These are phyloP conservation scores for Eumerus sabulonum DNA, from an alignment of 2,888 invertebrate genomes.

Conservation along the genomic window DNA sequence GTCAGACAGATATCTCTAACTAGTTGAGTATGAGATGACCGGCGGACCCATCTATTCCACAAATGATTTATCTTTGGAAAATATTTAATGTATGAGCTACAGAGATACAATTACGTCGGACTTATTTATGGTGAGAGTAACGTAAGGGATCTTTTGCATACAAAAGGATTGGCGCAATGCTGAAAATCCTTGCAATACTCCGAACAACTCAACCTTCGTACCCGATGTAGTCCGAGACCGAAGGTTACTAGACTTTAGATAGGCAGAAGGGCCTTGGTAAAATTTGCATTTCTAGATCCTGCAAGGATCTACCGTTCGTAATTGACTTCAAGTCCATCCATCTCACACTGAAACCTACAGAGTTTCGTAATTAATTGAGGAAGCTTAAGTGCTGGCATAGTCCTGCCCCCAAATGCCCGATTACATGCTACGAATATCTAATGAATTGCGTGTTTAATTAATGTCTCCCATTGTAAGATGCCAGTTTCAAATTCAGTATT, in stretches of 20 bases:
- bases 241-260: background rate
- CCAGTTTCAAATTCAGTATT: slow-evolving; percentile 1
- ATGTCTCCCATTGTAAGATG: slow-evolving; percentile 76
- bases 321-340: slow-evolving; percentile 68
- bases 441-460: slow-evolving; percentile 89
- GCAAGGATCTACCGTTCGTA: slow-evolving; percentile 56
- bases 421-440: slow-evolving; percentile 78
- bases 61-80: slow-evolving; percentile 67
- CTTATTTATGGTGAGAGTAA: slow-evolving; percentile 40
- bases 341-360: slow-evolving; percentile 25
- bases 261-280: slow-evolving; percentile 35
- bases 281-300: slow-evolving; percentile 54
- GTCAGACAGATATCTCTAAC: slow-evolving; percentile 35
- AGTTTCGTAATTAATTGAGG: slow-evolving; percentile 71
- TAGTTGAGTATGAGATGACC: no score
- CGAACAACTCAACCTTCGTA: slow-evolving; percentile 11
- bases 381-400: slow-evolving; percentile 66
- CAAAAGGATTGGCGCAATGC: slow-evolving; percentile 42
- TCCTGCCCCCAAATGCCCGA: slow-evolving; percentile 69
- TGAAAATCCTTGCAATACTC: slow-evolving; percentile 53
- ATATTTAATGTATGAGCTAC: slow-evolving; percentile 67
- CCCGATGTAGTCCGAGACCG: no score
- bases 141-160: slow-evolving; percentile 50
- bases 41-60: slow-evolving; percentile 56
- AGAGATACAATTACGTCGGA: slow-evolving; percentile 39